These are phyloP conservation scores for Pristionchus exspectatus DNA, from an alignment of 2,888 invertebrate species.

Conservation along the genomic window DNA sequence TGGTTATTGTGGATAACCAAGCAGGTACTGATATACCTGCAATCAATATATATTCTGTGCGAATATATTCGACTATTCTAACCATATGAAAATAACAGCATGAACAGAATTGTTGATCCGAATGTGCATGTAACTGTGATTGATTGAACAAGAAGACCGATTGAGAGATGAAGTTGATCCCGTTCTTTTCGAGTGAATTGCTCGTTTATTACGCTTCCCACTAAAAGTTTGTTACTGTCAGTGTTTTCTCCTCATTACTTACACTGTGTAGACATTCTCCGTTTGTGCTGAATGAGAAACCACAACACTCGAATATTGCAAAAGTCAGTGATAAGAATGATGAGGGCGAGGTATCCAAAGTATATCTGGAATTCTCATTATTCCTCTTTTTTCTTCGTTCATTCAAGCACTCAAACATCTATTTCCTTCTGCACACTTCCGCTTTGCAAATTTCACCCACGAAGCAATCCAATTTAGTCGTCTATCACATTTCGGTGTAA, in stretches of 20 bases:
- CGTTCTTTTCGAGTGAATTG: conserved; percentile 27
- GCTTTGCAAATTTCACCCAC: background rate
- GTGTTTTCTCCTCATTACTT: too few relatives aligned
- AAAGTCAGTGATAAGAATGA: conserved; percentile 37
- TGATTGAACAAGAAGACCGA: conserved; percentile 51
- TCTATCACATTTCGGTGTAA: background rate
- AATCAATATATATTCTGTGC: background rate
- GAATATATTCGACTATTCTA: background rate
- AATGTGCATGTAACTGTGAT: conserved; percentile 50
- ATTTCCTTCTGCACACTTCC: background rate
- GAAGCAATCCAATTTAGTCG: background rate
- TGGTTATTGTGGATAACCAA: conserved; percentile 54
- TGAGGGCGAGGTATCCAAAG: conserved; percentile 50
- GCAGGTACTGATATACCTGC: conserved; percentile 33
- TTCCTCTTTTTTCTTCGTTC: background rate
- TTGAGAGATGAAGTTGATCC: conserved; percentile 51
- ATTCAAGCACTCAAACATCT: background rate
- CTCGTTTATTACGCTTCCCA: background rate
- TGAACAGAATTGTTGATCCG: conserved; percentile 53
- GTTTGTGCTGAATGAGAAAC: conserved; percentile 49
- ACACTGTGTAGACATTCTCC: background rate
- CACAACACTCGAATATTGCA: conserved; percentile 46
- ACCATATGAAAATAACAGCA: conserved; percentile 52
- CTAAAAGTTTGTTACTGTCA: background rate
- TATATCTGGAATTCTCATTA: conserved; percentile 24